Percentiles rank a stretch among this genome's conserved stretches.
Conservation (phyloP, 2,113 vertebrate genomes). For the Cryptotis parvus region DNA sequence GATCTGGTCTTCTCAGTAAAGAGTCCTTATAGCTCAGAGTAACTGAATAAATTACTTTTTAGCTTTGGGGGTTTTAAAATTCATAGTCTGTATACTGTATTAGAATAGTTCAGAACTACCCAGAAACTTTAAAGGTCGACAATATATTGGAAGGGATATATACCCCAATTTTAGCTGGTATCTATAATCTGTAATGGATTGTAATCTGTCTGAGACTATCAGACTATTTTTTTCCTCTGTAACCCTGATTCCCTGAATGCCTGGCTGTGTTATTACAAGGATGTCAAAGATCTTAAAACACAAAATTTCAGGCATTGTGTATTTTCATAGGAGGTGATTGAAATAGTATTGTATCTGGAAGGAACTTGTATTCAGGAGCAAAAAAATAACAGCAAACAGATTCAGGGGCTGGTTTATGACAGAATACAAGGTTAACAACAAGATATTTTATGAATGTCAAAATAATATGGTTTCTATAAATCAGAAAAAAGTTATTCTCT, state of each 20-base stretch:
- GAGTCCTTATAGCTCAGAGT: background rate
- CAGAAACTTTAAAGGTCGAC: background rate
- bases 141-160: background rate
- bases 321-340: background rate
- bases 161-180: background rate
- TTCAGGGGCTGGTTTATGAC: background rate
- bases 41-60: background rate
- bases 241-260: background rate
- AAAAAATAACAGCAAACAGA: background rate
- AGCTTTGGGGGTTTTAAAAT: background rate
- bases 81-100: background rate
- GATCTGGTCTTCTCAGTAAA: background rate
- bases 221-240: background rate
- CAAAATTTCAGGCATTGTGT: background rate
- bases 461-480: too few species aligned
- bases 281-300: background rate
- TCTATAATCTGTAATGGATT: background rate
- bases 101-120: background rate
- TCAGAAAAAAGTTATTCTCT: background rate
- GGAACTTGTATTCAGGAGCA: background rate
- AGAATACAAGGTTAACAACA: background rate
- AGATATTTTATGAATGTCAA: background rate
- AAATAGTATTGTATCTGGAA: background rate
- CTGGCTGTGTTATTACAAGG: background rate
- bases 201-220: background rate